Evolutionary conservation across 2,888 invertebrate genomes (phyloP).

Genomic region (Allophyes oxyacanthae): DNA sequence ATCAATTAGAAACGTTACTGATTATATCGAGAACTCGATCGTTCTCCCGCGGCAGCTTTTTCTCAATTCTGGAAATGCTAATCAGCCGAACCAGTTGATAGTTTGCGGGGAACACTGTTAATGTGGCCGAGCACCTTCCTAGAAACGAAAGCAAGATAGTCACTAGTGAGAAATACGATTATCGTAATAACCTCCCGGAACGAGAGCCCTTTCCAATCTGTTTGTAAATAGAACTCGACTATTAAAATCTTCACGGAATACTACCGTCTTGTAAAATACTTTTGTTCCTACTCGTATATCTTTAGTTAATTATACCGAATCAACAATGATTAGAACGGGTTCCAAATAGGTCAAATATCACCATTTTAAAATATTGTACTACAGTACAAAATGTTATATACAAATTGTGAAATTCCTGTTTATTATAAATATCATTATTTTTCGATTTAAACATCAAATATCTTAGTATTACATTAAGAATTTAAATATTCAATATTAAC

Average conservation of each 20-base stretch:
- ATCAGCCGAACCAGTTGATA: constrained; percentile 82
- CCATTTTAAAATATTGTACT: background rate
- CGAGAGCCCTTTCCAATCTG: constrained; percentile 76
- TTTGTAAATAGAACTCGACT: constrained; percentile 68
- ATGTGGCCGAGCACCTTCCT: constrained; percentile 76
- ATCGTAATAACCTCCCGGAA: constrained; percentile 86
- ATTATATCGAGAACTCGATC: constrained; percentile 24
- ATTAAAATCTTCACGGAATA: constrained; percentile 56
- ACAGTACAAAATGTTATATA: background rate
- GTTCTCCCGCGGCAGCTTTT: constrained; percentile 61
- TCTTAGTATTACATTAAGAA: no score
- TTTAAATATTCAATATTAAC: no score
- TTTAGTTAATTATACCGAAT: constrained; percentile 28
- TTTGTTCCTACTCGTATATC: constrained; percentile 12
- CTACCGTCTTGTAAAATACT: constrained; percentile 38
- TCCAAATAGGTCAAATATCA: constrained; percentile 4
- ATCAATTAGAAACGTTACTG: constrained; percentile 29
- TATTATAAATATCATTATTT: no score
- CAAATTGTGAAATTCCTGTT: no score
- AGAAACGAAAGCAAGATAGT: constrained; percentile 87
- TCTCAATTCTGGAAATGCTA: constrained; percentile 84
- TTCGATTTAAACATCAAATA: no score
- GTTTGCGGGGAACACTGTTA: constrained; percentile 80
- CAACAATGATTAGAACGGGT: constrained; percentile 13
- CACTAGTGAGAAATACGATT: constrained; percentile 85